phyloP scores from a whole-genome alignment of 37 sponge, comb jelly and placozoan genomes.

The Crambe crambe region DNA sequence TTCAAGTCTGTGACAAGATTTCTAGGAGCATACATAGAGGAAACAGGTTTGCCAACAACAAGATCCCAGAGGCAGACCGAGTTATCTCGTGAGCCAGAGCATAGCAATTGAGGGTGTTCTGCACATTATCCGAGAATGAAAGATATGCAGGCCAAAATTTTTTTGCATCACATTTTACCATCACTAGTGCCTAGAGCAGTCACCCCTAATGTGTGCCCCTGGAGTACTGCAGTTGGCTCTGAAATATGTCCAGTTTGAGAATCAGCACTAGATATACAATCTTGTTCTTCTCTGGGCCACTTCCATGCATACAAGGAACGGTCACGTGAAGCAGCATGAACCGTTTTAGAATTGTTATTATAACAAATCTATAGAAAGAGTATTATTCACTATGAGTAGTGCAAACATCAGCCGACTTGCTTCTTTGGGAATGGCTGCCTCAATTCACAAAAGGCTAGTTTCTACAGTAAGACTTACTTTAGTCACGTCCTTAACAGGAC shows the following conservation, averaged over 20 bases:
- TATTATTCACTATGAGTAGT: neutral
- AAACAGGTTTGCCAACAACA: constrained; percentile 19
- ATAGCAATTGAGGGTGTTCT: constrained; percentile 35
- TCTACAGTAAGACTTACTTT: constrained; percentile 10
- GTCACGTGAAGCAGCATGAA: constrained; percentile 39
- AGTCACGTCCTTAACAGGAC: constrained; percentile 24
- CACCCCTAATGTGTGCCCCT: constrained; percentile 42
- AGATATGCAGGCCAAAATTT: too few relatives aligned
- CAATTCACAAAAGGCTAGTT: too few relatives aligned
- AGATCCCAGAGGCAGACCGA: constrained; percentile 70
- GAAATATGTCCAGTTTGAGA: neutral
- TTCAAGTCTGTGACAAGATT: constrained; percentile 67
- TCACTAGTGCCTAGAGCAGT: constrained; percentile 37
- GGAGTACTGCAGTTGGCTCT: neutral
- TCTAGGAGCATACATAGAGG: constrained; percentile 38
- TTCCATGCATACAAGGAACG: constrained; percentile 28
- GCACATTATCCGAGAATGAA: too few relatives aligned
- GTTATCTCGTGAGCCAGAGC: constrained; percentile 74
- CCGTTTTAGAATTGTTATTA: neutral
- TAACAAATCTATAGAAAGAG: neutral
- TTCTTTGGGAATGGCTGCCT: too few relatives aligned
- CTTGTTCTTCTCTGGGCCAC: constrained; percentile 15
- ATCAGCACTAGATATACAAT: neutral
- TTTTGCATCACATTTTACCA: neutral
- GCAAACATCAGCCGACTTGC: neutral